Percentiles rank a stretch among this genome's conserved stretches.
phyloP scores from a whole-genome alignment of 2,797 vertebrate species.

The Hafferia zeledoni region DNA sequence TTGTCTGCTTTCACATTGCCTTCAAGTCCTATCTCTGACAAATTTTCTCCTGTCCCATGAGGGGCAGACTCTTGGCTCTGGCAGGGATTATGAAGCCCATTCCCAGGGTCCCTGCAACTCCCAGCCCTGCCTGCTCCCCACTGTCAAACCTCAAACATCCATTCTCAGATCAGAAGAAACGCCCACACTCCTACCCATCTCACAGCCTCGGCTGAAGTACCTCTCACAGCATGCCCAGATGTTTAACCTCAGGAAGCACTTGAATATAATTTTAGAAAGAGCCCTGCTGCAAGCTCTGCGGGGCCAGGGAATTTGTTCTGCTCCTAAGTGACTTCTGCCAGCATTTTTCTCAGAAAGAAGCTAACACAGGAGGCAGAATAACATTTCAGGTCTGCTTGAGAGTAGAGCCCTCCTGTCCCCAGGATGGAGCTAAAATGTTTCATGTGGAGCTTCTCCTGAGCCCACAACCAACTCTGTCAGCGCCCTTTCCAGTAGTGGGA shows the following conservation, averaged over 20 bases:
- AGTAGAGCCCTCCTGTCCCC: not conserved
- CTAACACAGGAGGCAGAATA: not conserved
- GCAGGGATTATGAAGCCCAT: not conserved
- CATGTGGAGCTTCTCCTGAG: not conserved
- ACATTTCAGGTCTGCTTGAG: not conserved
- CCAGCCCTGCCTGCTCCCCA: not conserved
- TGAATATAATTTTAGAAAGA: not conserved
- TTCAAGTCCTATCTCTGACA: not conserved
- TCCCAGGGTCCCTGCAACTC: not conserved
- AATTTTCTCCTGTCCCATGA: not conserved
- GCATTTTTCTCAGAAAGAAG: not conserved
- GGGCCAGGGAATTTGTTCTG: not conserved
- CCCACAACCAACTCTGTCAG: accelerated
- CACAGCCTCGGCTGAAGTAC: not conserved
- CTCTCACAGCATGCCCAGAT: not conserved
- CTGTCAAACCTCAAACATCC: not conserved
- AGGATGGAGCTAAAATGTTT: not conserved
- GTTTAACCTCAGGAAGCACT: not conserved
- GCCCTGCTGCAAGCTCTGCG: not conserved
- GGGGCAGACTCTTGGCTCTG: not conserved
- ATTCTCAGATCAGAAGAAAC: not conserved
- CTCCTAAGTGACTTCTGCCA: not conserved
- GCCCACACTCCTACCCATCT: not conserved
- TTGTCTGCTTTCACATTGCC: not conserved
- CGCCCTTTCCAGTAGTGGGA: not conserved